phyloP scores from a whole-genome alignment of 2,797 vertebrate species.

The Neostethus bicornis region DNA sequence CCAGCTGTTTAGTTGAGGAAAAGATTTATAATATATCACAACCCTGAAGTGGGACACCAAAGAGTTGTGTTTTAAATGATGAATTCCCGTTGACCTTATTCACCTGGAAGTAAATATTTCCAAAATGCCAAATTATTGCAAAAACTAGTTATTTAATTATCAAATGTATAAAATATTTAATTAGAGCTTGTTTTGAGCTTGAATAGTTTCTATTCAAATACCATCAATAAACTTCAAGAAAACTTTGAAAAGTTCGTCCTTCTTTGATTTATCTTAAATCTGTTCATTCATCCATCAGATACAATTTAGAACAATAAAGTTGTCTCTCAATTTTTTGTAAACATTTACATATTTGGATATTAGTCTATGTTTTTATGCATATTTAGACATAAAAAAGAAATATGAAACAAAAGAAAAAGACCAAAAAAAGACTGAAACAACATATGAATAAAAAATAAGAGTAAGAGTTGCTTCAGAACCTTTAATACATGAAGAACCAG shows the following conservation, averaged over 20 bases:
- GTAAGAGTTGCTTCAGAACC: slow-evolving; percentile 19
- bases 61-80: slow-evolving; percentile 6
- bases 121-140: neutral
- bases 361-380: too few species aligned
- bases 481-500: slow-evolving; percentile 10
- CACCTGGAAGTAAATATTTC: neutral
- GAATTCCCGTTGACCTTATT: slow-evolving; percentile 6
- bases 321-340: too few species aligned
- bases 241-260: neutral
- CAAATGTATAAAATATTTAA: slow-evolving; percentile 1
- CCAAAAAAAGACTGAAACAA: neutral
- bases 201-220: neutral
- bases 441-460: slow-evolving; percentile 1
- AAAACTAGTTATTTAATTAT: slow-evolving; percentile 1
- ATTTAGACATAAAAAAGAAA: too few species aligned
- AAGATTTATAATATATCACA: neutral
- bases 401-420: neutral
- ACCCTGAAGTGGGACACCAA: slow-evolving; percentile 6
- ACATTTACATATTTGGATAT: too few species aligned
- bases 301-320: neutral
- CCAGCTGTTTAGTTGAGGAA: slow-evolving; percentile 25
- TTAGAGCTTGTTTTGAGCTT: neutral
- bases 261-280: neutral
- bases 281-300: neutral
- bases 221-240: neutral